Evolutionary conservation across 2,888 invertebrate genomes (phyloP), one percentile per base, ranked within the genome.

Genomic region (Eumerus sabulonum): DNA sequence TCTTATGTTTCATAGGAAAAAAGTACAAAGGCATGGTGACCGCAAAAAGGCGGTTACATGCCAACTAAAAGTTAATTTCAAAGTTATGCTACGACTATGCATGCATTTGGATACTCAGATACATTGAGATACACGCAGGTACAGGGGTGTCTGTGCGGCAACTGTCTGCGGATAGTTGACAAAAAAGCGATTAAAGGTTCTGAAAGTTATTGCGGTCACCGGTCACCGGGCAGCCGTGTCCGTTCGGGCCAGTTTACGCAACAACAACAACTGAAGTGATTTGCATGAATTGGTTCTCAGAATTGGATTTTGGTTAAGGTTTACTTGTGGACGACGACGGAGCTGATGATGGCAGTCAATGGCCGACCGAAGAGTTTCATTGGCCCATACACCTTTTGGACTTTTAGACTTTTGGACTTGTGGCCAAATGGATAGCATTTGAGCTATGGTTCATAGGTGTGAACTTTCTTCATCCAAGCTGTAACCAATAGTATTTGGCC

Each of bases 161-260:
- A 7, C 27, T 7, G 27, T 27, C 27, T 27, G 47, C 17, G 36
- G 1, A 13, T 17, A 18, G 18, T 47, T 38, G 11, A 7, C 18
- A 38, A 59, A 59, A 59, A 59, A 13, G 17, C 19, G 59, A 48
- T 47, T 47, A 38, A 11, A 18, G 38, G 9, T 13, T 17, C 11
- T 36, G 47, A 36, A 60, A 60, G 36, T 38, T 48, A 18, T 47
- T 60, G 47, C 18, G 47, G 59, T 59, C 47, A 18, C 36, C 36
- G 19, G 18, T 11, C 17, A 1, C 7, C 17, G n/a, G n/a, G 18
- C 14, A 36, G 18, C n/a, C 47, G 14, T 12, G 9, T 59, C 27
- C 2, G 27, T 27, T 7, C 27, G 27, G 27, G 16, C 27, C 45
- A 13, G n/a, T 35, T 9, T 18, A 9, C n/a, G 35, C 35, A 45